Base-by-base conservation (phyloP, 2,888 invertebrate species). In the Onchidella celtica region DNA sequence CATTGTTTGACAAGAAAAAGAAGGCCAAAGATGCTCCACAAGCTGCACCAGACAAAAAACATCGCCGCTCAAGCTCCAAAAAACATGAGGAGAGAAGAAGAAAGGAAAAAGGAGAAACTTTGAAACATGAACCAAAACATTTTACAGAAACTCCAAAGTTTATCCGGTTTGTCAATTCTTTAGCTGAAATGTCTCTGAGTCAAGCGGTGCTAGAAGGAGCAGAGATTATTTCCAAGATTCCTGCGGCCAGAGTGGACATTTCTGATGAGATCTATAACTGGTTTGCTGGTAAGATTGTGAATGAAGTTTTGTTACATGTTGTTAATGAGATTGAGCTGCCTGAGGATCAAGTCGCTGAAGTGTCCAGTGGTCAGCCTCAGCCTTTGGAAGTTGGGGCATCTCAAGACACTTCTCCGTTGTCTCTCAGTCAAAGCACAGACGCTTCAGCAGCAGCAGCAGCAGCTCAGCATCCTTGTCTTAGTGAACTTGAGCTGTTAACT, bases 251-350 rank as follows among this genome's bases (percentile, higher is more conserved):
- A 63, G n/a, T 9, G 40, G 29, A 6, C 6, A 66, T 24, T 11
- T 73, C 85, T 36, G 83, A 83, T 32, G 85, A 85, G 21, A 66
- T 82, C 29, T 86, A 85, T 69, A 74, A 65, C 29, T 84, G 84
- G 85, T 86, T 83, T 61, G 85, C 86, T 29, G 81, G 83, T 55
- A 84, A 83, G 47, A 86, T 86, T 36, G 82, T 86, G 24, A 80
- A 81, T 32, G 83, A 86, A 59, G 86, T 85, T 6, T 83, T 86
- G 36, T 72, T 76, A 21, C 83, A 81, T 59, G 84, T 83, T 34
- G 63, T 81, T 17, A 66, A 75, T n/a, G 84, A 84, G n/a, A 55
- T 84, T 32, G 68, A 76, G 11, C 65, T 57, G 47, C 68, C 65
- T 21, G 40, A n/a, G 24, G n/a, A 34, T 34, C 47, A 36, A 6